A percentile compares a stretch with the other conserved stretches of the same genome.
Evolutionary conservation across 2,797 vertebrate species (phyloP).

Genomic region (Typhlichthys subterraneus): DNA sequence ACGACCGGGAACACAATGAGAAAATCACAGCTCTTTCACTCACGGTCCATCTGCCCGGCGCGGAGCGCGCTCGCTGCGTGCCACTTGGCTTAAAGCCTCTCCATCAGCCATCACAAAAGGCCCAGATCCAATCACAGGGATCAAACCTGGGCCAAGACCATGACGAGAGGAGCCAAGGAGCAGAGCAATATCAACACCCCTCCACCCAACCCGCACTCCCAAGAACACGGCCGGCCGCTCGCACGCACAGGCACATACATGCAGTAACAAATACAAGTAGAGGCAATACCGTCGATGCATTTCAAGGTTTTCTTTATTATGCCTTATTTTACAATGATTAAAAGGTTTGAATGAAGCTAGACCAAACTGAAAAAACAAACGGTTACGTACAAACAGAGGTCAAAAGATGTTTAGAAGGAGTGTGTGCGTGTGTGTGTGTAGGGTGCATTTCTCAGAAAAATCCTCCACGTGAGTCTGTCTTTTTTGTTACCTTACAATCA

Average conservation of each 20-base stretch:
- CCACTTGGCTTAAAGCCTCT: conserved; percentile 79
- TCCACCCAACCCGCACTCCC: conserved; percentile 59
- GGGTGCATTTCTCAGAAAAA: not conserved
- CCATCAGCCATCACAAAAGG: conserved; percentile 77
- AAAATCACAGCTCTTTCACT: conserved; percentile 80
- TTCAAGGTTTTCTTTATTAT: too few species aligned
- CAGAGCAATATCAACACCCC: conserved; percentile 73
- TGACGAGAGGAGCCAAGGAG: conserved; percentile 72
- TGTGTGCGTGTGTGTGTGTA: too few species aligned
- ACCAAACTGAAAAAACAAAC: too few species aligned
- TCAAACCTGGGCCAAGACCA: conserved; percentile 72
- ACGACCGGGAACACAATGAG: conserved; percentile 71
- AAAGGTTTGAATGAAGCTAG: too few species aligned
- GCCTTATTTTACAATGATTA: too few species aligned
- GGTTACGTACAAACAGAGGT: too few species aligned
- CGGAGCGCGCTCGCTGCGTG: conserved; percentile 72
- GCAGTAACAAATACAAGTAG: conserved; percentile 23
- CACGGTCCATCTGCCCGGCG: conserved; percentile 75
- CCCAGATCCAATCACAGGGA: conserved; percentile 76
- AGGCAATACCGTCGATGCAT: not conserved
- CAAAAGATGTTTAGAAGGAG: too few species aligned
- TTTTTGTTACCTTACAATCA: conserved; percentile 22
- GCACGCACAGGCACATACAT: conserved; percentile 16
- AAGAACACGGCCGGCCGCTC: conserved; percentile 57
- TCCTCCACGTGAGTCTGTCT: conserved; percentile 6